These are phyloP conservation scores for Pollenia griseotomentosa DNA, from an alignment of 2,888 invertebrate genomes.

Conservation along the genomic window DNA sequence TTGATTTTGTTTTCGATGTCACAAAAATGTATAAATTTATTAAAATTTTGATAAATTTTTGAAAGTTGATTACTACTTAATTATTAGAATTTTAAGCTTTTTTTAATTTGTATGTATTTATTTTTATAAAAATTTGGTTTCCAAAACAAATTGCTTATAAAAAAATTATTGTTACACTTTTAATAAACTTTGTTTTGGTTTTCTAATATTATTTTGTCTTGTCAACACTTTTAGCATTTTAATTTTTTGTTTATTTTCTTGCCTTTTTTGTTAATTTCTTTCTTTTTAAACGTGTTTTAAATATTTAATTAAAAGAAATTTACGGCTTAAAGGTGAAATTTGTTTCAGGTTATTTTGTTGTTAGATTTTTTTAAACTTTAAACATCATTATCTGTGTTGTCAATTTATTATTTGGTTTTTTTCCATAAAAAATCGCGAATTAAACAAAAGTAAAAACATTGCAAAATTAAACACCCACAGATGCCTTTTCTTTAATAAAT, in stretches of 20 bases:
- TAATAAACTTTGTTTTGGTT: background rate
- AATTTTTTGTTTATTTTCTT: conserved; percentile 33
- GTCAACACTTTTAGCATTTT: conserved; percentile 47
- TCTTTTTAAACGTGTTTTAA: conserved; percentile 64
- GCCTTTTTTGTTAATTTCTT: conserved; percentile 5
- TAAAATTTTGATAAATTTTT: background rate
- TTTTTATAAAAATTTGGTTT: background rate
- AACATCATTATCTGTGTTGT: no score
- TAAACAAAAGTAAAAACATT: conserved; percentile 21
- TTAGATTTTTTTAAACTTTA: background rate
- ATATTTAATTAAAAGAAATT: conserved; percentile 63
- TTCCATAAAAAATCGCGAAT: no score
- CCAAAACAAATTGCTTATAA: background rate
- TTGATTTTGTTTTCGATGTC: conserved; percentile 12
- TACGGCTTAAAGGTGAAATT: conserved; percentile 58
- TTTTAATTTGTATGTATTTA: background rate
- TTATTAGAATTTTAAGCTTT: conserved; percentile 16
- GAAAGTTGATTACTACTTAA: conserved; percentile 23
- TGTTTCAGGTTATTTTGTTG: conserved; percentile 23
- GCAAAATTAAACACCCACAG: conserved; percentile 18
- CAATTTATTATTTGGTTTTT: no score
- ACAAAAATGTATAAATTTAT: background rate
- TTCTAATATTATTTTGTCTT: background rate
- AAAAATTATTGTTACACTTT: background rate
- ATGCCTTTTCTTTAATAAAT: background rate